Percentiles rank a stretch among this genome's conserved stretches.
Conservation (phyloP, 2,888 invertebrate genomes). For the Nebria salina region DNA sequence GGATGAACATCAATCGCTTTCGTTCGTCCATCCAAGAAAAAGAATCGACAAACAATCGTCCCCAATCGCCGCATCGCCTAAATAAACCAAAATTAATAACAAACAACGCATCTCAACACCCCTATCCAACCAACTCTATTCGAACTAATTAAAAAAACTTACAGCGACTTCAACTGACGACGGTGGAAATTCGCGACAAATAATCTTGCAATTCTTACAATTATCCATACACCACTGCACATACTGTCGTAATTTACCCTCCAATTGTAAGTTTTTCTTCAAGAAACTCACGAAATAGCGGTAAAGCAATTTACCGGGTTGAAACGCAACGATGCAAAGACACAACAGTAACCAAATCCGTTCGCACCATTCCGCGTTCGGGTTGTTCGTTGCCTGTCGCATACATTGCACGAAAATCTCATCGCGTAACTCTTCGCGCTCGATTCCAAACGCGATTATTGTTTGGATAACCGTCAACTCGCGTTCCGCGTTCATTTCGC, state of each 20-base stretch:
- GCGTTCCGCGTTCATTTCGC: conserved; percentile 85
- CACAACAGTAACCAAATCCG: conserved; percentile 90
- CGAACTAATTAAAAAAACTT: conserved; percentile 59
- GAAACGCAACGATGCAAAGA: conserved; percentile 90
- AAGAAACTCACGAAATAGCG: conserved; percentile 84
- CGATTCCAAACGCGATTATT: conserved; percentile 86
- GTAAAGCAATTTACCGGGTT: conserved; percentile 83
- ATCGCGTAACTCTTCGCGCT: conserved; percentile 90
- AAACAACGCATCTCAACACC: not conserved
- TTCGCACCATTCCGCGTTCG: conserved; percentile 83
- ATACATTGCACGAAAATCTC: conserved; percentile 92
- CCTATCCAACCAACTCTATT: not conserved
- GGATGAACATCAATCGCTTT: conserved; percentile 96
- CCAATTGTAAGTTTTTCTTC: conserved; percentile 73
- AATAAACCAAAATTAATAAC: conserved; percentile 45
- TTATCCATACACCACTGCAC: conserved; percentile 95
- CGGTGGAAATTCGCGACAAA: conserved; percentile 84
- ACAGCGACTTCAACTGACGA: conserved; percentile 94
- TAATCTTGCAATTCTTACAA: conserved; percentile 86
- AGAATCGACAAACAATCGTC: conserved; percentile 92
- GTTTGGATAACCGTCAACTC: conserved; percentile 86
- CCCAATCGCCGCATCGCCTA: conserved; percentile 90
- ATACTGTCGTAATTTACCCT: conserved; percentile 80
- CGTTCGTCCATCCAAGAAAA: conserved; percentile 93
- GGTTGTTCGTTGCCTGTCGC: conserved; percentile 89